Base-by-base conservation (phyloP, 2,797 vertebrate species). In the Sebastes steindachneri region DNA sequence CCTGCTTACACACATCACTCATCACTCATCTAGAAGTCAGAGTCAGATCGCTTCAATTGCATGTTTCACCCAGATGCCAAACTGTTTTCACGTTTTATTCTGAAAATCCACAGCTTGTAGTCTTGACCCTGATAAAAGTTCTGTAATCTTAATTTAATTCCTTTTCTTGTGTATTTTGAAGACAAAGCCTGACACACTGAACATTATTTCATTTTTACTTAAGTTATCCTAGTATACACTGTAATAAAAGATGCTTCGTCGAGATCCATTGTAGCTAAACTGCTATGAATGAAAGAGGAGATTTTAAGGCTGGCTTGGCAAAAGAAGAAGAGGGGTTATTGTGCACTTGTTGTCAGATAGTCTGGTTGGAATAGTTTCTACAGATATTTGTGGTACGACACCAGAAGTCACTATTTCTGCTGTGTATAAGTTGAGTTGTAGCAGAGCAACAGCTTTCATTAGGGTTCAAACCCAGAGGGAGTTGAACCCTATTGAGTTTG, bases 11-110 rank as follows among this genome's bases (percentile, higher is more conserved):
- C 81, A 68, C 70, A 76, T 80, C 70, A 73, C 33, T 87, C 69
- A 76, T 80, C 70, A 73, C 35, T 87, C 85, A 60, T 64, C 37
- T 59, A 21, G 25, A 65, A 80, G 15, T 71, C 72, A 21, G 3
- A 70, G 59, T 72, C 14, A 41, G 33, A 73, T 28, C 3, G 2
- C 57, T 60, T 80, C 68, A 73, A 1, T 60, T 68, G 41, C 31
- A 12, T 0, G 23, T 35, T 82, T 51, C 10, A 7, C 21, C 28
- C 58, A 68, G 53, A 51, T 37, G 37, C 37, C 37, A 37, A 37
- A 37, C 37, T 37, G 4, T 37, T 37, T 37, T 6, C 37, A 37
- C 2, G 9, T 23, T 58, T 71, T 68, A 48, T 7, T 41, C 60
- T 54, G 9, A 21, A 63, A 21, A 59, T 35, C 6, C 21, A 29